Evolutionary conservation across 2,113 vertebrate genomes (phyloP).

Genomic region (Lophotis ruficrista): DNA sequence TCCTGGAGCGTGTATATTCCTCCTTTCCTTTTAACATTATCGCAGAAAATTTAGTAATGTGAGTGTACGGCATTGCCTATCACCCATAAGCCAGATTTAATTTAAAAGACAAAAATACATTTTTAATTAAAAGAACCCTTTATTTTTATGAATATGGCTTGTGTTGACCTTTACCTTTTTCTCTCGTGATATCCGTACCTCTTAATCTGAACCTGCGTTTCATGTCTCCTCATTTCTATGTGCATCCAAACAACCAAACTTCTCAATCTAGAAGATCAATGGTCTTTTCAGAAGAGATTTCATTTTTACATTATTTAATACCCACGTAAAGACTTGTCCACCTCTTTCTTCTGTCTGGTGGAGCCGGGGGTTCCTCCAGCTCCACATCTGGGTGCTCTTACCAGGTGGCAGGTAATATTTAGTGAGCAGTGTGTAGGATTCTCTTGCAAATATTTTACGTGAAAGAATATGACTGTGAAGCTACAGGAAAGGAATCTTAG

Average conservation of each 20-base stretch:
- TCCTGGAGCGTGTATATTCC: not conserved
- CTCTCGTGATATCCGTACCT: not conserved
- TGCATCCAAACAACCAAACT: not conserved
- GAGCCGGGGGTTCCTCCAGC: not conserved
- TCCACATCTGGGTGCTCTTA: not conserved
- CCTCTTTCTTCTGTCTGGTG: not conserved
- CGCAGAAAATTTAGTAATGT: not conserved
- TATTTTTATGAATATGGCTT: not conserved
- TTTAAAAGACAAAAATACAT: not conserved
- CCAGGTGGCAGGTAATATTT: rapidly evolving
- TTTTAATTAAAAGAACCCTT: not conserved
- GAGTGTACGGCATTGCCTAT: not conserved
- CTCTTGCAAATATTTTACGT: not conserved
- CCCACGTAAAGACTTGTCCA: rapidly evolving
- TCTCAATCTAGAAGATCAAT: not conserved
- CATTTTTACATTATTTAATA: not conserved
- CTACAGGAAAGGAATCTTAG: not conserved
- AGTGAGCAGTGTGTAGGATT: not conserved
- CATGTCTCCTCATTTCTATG: not conserved
- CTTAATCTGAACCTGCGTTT: not conserved
- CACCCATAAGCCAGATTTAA: not conserved
- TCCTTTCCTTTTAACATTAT: not conserved
- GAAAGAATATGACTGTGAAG: not conserved
- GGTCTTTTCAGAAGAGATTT: not conserved
- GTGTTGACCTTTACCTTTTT: not conserved